These are phyloP conservation scores for Alcedo atthis DNA, from an alignment of 2,797 vertebrate species.

Conservation along the genomic window DNA sequence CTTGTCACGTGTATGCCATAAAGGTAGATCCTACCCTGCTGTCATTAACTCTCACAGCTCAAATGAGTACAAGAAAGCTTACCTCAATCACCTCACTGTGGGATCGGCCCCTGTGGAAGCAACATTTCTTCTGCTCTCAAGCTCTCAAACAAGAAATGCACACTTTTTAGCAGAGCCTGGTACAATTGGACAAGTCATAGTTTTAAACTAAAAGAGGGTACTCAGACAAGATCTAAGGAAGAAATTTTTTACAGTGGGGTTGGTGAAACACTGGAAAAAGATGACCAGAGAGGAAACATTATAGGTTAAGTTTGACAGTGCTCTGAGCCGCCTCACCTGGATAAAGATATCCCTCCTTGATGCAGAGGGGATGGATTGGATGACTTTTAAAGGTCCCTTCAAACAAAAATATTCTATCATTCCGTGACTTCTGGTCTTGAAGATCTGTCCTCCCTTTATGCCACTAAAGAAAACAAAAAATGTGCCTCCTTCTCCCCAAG, in stretches of 20 bases:
- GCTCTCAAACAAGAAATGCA: neutral
- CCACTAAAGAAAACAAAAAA: neutral
- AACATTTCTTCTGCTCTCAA: neutral
- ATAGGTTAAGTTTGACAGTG: neutral
- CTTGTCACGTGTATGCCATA: neutral
- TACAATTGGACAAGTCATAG: neutral
- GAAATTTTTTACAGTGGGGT: too few relatives aligned
- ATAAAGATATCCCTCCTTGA: neutral
- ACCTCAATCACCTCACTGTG: neutral
- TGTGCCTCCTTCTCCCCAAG: fast-evolving
- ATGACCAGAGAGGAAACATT: neutral
- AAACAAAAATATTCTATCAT: neutral
- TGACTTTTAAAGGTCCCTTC: neutral
- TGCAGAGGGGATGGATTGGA: neutral
- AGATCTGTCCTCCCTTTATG: neutral
- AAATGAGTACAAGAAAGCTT: neutral
- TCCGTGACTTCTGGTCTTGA: neutral
- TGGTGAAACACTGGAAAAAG: too few relatives aligned
- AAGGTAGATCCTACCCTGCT: neutral
- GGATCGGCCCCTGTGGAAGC: neutral
- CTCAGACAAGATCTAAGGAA: neutral
- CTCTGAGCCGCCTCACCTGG: neutral
- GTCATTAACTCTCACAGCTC: neutral
- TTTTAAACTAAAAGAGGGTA: neutral
- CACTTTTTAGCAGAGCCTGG: neutral